A percentile compares a stretch with the other conserved stretches of the same genome.
These are phyloP conservation scores for Arrhopalites spinosus DNA, from an alignment of 2,888 invertebrate species.

Conservation along the genomic window DNA sequence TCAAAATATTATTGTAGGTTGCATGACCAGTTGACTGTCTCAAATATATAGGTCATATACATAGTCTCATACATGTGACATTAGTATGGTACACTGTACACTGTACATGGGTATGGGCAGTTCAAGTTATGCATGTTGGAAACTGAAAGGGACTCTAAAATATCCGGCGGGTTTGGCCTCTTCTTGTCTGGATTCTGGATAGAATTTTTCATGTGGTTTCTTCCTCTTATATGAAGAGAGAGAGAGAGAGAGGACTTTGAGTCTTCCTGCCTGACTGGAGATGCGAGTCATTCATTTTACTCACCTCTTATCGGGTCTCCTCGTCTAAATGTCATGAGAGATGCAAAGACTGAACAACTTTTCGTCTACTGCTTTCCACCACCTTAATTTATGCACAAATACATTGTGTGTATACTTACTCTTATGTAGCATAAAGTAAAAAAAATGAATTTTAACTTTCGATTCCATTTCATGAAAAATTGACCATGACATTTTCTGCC, in stretches of 20 bases:
- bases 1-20: constrained; percentile 11
- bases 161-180: not conserved
- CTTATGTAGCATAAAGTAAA: not conserved
- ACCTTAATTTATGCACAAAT: constrained; percentile 27
- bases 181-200: not conserved
- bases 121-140: too few relatives aligned
- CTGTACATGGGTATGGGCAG: not conserved
- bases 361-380: too few relatives aligned
- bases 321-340: constrained; percentile 18
- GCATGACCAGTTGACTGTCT: constrained; percentile 24
- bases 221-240: too few relatives aligned
- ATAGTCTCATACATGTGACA: not conserved
- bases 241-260: not conserved
- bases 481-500: constrained; percentile 28
- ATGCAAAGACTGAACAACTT: not conserved
- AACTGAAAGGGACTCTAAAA: too few relatives aligned
- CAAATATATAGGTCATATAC: not conserved
- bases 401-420: not conserved
- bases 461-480: constrained; percentile 20
- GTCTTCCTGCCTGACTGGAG: not conserved
- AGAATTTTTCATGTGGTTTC: too few relatives aligned
- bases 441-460: not conserved
- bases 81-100: not conserved
- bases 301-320: constrained; percentile 34
- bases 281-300: constrained; percentile 36